A percentile compares a stretch with the other conserved stretches of the same genome.
Conservation (phyloP, 1,140 invertebrate genomes). For the Rhyzopertha dominica region DNA sequence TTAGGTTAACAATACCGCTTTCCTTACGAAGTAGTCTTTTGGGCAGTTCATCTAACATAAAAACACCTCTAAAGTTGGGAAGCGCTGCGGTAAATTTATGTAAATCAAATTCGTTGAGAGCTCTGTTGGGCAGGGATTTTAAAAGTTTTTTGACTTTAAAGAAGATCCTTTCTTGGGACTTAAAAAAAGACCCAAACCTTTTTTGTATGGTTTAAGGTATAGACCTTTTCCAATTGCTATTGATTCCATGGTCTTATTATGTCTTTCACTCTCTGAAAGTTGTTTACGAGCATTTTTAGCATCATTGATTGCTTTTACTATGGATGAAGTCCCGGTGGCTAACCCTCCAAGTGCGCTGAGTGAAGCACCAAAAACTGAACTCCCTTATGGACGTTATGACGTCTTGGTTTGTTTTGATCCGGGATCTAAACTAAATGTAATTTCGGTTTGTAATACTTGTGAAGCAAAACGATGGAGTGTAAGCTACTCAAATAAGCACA, state of each 20-base stretch:
- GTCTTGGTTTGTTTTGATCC: too few species aligned
- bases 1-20: conserved; percentile 37
- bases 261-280: conserved; percentile 33
- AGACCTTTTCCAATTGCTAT: conserved; percentile 39
- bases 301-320: conserved; percentile 39
- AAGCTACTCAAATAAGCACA: too few species aligned
- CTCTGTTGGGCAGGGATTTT: conserved; percentile 18
- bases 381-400: too few species aligned
- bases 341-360: conserved; percentile 40
- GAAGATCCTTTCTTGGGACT: conserved; percentile 1
- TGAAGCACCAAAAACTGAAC: too few species aligned
- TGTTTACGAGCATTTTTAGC: conserved; percentile 32
- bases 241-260: conserved; percentile 39
- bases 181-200: conserved; percentile 24
- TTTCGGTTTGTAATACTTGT: too few species aligned
- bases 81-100: conserved; percentile 22
- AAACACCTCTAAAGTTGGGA: conserved; percentile 37
- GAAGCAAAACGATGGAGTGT: too few species aligned
- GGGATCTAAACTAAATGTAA: too few species aligned
- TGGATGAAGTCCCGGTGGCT: conserved; percentile 33
- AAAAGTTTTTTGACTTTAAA: conserved; percentile 25
- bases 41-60: conserved; percentile 33
- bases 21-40: conserved; percentile 20
- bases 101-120: conserved; percentile 30
- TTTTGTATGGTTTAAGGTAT: conserved; percentile 40